Evolutionary conservation across 2,797 vertebrate genomes (phyloP).

Genomic region (Onychomys arenicola): DNA sequence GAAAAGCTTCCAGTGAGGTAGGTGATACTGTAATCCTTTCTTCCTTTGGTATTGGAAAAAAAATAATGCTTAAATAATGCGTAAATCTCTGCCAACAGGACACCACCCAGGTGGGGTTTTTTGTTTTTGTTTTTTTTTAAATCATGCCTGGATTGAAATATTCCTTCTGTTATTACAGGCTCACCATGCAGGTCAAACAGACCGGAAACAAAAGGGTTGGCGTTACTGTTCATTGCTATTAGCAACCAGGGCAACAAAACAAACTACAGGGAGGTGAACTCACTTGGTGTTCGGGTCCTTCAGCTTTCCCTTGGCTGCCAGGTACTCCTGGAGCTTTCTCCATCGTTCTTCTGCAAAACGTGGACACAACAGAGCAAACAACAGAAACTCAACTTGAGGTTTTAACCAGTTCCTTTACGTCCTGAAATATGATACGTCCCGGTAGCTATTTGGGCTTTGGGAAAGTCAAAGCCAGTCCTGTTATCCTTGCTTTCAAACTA

Average conservation of each 20-base stretch:
- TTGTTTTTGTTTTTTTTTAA: neutral
- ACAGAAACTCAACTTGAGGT: neutral
- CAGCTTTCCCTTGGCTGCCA: constrained; percentile 88
- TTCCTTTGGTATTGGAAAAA: neutral
- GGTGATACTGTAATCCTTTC: neutral
- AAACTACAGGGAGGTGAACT: constrained; percentile 74
- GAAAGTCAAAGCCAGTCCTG: neutral
- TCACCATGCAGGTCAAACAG: neutral
- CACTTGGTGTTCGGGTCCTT: constrained; percentile 88
- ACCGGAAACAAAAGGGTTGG: neutral
- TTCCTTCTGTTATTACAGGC: neutral
- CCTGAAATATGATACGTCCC: constrained; percentile 18
- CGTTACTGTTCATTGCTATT: neutral
- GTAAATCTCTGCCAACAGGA: constrained; percentile 12
- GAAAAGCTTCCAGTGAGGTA: neutral
- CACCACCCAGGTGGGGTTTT: neutral
- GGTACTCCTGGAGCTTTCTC: constrained; percentile 88
- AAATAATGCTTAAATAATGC: neutral
- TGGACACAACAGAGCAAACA: neutral
- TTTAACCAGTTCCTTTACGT: constrained; percentile 10
- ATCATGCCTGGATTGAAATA: neutral
- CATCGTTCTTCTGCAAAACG: constrained; percentile 88
- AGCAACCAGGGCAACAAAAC: neutral
- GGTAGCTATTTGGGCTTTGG: neutral
- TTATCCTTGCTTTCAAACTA: constrained; percentile 27